Base-by-base conservation (phyloP, 64 coral and sea anemone genomes). In the Astreopora myriophthalma region DNA sequence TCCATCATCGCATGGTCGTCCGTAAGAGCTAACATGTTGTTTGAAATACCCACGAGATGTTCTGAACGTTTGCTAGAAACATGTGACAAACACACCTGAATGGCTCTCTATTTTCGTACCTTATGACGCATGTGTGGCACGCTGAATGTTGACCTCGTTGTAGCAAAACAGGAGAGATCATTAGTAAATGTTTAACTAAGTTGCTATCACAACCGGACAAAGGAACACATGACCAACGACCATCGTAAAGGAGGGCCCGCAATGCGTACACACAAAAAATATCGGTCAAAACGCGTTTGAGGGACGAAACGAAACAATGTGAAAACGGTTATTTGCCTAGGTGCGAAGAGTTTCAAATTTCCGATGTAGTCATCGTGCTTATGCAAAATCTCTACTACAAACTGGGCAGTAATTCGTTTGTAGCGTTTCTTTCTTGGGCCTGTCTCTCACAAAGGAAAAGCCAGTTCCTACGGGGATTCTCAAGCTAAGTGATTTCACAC, bases 171-270 rank as follows among this genome's bases (percentile, higher is more conserved):
- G 27, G 27, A 6, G 1, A n/a, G n/a, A 33, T 6, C 37, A 25
- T 14, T 36, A 25, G 79, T 83, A 83, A 83, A 83, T 83, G 65
- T 83, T 38, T 64, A 30, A 63, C 2, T 3, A 3, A 19, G 79
- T 83, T 58, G 52, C 57, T 57, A 83, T 83, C 34, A 33, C 57
- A 83, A 83, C 49, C 28, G n/a, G n/a, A n/a, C n/a, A n/a, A n/a
- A n/a, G n/a, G n/a, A n/a, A n/a, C n/a, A n/a, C n/a, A n/a, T n/a
- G n/a, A n/a, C n/a, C n/a, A n/a, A n/a, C n/a, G n/a, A n/a, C n/a
- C n/a, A n/a, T n/a, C n/a, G 51, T 55, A 8, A 23, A 64, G 3
- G 23, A 5, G 24, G 61, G 61, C 61, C 5, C 20, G 61, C 61
- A 64, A 64, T 64, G 12, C 61, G 61, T 64, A 5, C 61, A 26